Evolutionary conservation across 2,888 invertebrate species (phyloP).

Genomic region (Anthrax anthrax): DNA sequence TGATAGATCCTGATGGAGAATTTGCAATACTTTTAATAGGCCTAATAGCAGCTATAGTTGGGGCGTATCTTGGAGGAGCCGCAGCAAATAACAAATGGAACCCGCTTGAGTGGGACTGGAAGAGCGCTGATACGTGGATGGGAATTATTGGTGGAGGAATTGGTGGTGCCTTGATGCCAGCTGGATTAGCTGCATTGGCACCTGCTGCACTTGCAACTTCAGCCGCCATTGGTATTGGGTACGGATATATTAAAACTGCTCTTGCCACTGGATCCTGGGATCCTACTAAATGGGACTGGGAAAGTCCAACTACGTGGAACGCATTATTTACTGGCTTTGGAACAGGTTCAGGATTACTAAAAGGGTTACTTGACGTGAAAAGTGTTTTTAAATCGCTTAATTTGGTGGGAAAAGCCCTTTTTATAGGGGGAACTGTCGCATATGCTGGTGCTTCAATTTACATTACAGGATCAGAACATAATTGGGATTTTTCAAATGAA

Average conservation of each 20-base stretch:
- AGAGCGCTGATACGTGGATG: not conserved
- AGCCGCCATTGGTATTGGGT: not conserved
- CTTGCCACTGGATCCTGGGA: not conserved
- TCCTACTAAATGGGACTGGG: conserved; percentile 3
- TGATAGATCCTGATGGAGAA: conserved; percentile 8
- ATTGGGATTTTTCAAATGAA: no score
- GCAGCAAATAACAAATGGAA: not conserved
- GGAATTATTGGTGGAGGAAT: conserved; percentile 1
- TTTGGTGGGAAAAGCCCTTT: not conserved
- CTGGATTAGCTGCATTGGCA: not conserved
- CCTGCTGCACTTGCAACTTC: not conserved
- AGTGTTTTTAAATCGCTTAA: no score
- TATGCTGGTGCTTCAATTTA: not conserved
- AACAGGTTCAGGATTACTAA: not conserved
- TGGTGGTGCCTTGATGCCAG: not conserved
- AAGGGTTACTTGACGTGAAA: no score
- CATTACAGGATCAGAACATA: conserved; percentile 1
- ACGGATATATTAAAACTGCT: conserved; percentile 1
- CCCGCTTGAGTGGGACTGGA: conserved; percentile 1
- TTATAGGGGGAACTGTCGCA: not conserved
- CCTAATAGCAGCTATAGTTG: not conserved
- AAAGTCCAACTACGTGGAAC: conserved; percentile 1
- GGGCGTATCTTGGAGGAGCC: conserved; percentile 6
- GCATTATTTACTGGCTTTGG: conserved; percentile 5
- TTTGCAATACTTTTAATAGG: not conserved